Evolutionary conservation across 2,113 vertebrate genomes (phyloP).

Genomic region (Pavo muticus): DNA sequence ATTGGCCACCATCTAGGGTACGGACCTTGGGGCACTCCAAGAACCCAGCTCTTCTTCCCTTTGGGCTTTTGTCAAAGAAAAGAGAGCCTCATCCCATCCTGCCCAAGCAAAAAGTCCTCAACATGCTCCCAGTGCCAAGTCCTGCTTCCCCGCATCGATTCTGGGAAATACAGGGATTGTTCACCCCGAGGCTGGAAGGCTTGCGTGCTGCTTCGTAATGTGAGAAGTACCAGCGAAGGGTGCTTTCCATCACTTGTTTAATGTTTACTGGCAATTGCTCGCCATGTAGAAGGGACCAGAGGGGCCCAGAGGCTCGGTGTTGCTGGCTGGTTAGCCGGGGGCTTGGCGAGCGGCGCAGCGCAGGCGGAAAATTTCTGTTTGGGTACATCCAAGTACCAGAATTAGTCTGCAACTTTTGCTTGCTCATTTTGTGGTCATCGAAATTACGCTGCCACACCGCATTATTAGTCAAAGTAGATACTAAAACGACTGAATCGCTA

Average conservation of each 20-base stretch:
- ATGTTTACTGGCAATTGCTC: conserved; percentile 19
- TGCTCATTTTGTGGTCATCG: conserved; percentile 27
- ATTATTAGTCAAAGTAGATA: conserved; percentile 51
- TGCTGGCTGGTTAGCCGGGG: neutral
- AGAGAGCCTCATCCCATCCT: neutral
- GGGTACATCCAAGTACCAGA: neutral
- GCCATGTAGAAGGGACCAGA: neutral
- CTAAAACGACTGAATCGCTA: conserved; percentile 1
- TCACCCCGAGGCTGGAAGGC: neutral
- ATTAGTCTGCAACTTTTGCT: conserved; percentile 55
- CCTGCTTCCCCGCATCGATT: accelerated
- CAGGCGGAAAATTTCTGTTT: conserved; percentile 8
- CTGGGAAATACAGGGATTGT: neutral
- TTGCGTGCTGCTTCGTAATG: neutral
- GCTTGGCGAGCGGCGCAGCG: neutral
- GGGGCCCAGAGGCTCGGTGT: conserved; percentile 2
- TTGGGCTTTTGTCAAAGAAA: neutral
- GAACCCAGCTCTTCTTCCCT: neutral
- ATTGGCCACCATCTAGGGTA: neutral
- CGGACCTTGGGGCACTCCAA: accelerated
- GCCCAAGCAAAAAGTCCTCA: neutral
- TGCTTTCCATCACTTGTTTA: conserved; percentile 43
- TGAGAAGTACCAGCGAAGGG: conserved; percentile 12
- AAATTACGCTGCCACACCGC: neutral
- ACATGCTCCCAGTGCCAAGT: neutral